phyloP scores from a whole-genome alignment of 2,113 vertebrate genomes.

The Nannobrachium achirus region DNA sequence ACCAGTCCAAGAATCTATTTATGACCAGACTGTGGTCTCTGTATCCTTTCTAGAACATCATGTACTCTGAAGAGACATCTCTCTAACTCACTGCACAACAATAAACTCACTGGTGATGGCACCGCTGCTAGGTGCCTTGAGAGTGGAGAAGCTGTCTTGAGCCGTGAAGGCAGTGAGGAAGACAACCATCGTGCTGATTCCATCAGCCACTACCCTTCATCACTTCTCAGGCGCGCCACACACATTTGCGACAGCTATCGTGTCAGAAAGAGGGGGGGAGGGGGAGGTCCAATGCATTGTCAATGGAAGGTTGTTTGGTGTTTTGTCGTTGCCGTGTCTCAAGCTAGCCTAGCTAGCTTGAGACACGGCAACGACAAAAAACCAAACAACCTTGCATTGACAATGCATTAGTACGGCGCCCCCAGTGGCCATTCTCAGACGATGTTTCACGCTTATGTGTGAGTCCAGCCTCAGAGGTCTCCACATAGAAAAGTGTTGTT shows the following conservation, averaged over 20 bases:
- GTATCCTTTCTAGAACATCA: constrained; percentile 28
- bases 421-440: too few relatives aligned
- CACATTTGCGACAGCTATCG: too few relatives aligned
- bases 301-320: too few relatives aligned
- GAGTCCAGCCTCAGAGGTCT: constrained; percentile 21
- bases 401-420: too few relatives aligned
- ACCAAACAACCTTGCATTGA: too few relatives aligned
- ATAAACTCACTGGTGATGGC: constrained; percentile 35
- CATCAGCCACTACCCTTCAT: background rate
- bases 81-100: constrained; percentile 34
- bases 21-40: constrained; percentile 24
- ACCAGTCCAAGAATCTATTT: constrained; percentile 8
- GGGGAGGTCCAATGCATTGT: too few relatives aligned
- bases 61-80: constrained; percentile 45
- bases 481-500: constrained; percentile 24
- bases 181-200: background rate
- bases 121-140: constrained; percentile 28
- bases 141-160: constrained; percentile 43
- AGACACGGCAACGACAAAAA: too few relatives aligned
- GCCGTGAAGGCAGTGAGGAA: constrained; percentile 4
- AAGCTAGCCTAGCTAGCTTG: too few relatives aligned
- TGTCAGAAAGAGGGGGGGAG: too few relatives aligned
- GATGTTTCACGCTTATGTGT: too few relatives aligned
- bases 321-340: too few relatives aligned
- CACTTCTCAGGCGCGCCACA: too few relatives aligned